phyloP scores from a whole-genome alignment of 2,888 invertebrate genomes.

The Cetonia aurata region DNA sequence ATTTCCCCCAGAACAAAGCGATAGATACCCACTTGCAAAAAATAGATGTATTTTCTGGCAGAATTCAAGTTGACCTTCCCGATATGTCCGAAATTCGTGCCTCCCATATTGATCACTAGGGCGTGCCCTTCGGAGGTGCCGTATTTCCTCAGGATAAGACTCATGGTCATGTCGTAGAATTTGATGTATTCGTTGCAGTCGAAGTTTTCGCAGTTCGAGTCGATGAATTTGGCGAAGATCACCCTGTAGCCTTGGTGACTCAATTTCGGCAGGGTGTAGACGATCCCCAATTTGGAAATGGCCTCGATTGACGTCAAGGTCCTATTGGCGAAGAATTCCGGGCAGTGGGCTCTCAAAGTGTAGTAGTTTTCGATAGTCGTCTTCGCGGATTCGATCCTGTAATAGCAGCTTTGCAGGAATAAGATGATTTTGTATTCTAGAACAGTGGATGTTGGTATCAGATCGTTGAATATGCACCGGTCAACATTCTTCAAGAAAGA shows the following conservation, averaged over 20 bases:
- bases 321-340: slow-evolving; percentile 58
- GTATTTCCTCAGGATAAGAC: slow-evolving; percentile 69
- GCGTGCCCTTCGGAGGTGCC: slow-evolving; percentile 71
- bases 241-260: slow-evolving; percentile 72
- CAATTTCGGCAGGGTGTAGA: slow-evolving; percentile 66
- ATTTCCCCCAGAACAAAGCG: too few relatives aligned
- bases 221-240: slow-evolving; percentile 68
- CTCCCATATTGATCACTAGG: slow-evolving; percentile 74
- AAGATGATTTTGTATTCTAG: slow-evolving; percentile 68
- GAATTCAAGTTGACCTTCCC: slow-evolving; percentile 73
- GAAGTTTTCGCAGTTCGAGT: slow-evolving; percentile 71
- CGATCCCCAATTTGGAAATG: slow-evolving; percentile 57
- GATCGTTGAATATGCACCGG: background rate
- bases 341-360: slow-evolving; percentile 54
- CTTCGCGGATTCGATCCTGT: slow-evolving; percentile 65
- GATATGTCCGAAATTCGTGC: slow-evolving; percentile 73
- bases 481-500: too few relatives aligned
- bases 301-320: slow-evolving; percentile 50
- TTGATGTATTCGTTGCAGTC: slow-evolving; percentile 68
- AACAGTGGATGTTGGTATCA: slow-evolving; percentile 42
- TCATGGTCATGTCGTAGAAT: slow-evolving; percentile 70
- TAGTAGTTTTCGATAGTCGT: slow-evolving; percentile 58
- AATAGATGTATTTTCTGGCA: slow-evolving; percentile 76
- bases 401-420: slow-evolving; percentile 78
- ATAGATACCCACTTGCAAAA: slow-evolving; percentile 67